These are phyloP conservation scores for Hyposmocoma kahamanoa DNA, from an alignment of 1,140 invertebrate genomes.

Conservation along the genomic window DNA sequence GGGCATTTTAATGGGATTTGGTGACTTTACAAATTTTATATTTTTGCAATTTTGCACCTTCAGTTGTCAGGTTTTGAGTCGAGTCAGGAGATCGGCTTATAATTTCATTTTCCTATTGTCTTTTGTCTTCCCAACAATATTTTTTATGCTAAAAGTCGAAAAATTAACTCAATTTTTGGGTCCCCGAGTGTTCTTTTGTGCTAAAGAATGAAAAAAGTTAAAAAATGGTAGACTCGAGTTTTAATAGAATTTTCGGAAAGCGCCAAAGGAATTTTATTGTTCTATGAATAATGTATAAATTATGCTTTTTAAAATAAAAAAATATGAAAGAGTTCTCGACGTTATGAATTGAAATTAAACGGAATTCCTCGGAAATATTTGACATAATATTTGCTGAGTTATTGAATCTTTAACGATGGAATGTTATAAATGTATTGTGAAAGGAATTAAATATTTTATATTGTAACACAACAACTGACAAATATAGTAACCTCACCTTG, in stretches of 20 bases:
- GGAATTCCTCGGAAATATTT: no score
- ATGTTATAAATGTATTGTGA: no score
- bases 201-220: background rate
- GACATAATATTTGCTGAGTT: no score
- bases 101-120: constrained; percentile 25
- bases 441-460: no score
- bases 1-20: no score
- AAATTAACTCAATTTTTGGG: constrained; percentile 40
- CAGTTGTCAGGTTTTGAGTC: no score
- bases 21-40: no score
- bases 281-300: constrained; percentile 25
- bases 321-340: background rate
- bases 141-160: constrained; percentile 25
- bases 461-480: no score
- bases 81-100: constrained; percentile 7
- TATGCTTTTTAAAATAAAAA: background rate
- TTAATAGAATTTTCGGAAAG: constrained; percentile 31
- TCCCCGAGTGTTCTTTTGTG: constrained; percentile 35
- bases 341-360: no score
- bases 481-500: no score
- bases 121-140: constrained; percentile 17
- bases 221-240: constrained; percentile 10
- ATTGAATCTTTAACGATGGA: no score
- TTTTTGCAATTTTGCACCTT: no score
- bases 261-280: constrained; percentile 18